Conservation (phyloP, 2,797 vertebrate species). For the Pagetopsis macropterus region DNA sequence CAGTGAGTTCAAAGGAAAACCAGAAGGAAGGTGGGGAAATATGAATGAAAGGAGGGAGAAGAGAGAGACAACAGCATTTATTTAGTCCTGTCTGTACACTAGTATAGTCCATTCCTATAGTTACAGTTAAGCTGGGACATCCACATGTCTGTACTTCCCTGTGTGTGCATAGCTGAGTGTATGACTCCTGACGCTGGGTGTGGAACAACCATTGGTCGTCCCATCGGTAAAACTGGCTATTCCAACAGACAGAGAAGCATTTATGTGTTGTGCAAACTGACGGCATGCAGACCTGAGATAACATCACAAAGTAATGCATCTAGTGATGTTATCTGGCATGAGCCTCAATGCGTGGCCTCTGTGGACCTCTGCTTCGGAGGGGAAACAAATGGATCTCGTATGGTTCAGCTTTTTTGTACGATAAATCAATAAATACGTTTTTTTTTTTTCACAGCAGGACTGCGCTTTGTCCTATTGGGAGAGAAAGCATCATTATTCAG, state of each 20-base stretch:
- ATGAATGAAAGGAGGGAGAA: conserved; percentile 73
- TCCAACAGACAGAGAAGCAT: conserved; percentile 62
- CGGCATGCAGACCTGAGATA: conserved; percentile 79
- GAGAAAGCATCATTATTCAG: conserved; percentile 69
- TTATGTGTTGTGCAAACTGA: conserved; percentile 67
- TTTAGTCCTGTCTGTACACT: conserved; percentile 76
- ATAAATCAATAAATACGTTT: conserved; percentile 50
- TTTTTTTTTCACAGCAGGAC: conserved; percentile 52
- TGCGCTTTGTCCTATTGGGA: conserved; percentile 59
- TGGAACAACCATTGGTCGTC: conserved; percentile 36
- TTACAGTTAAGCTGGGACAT: conserved; percentile 44
- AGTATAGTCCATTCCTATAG: conserved; percentile 36
- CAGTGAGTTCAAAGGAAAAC: conserved; percentile 38
- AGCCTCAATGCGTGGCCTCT: conserved; percentile 66
- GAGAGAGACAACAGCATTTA: conserved; percentile 77
- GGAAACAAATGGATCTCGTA: conserved; percentile 60
- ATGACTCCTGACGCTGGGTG: conserved; percentile 32
- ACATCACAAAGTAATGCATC: conserved; percentile 82
- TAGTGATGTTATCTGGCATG: conserved; percentile 79
- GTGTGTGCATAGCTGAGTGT: conserved; percentile 37
- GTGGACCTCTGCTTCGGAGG: conserved; percentile 68
- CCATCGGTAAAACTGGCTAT: conserved; percentile 42
- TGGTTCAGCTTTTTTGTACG: conserved; percentile 49
- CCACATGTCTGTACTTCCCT: conserved; percentile 52
- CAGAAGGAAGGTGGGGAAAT: conserved; percentile 34